These are phyloP conservation scores for Junonia oenone DNA, from an alignment of 2,888 invertebrate genomes.

Conservation along the genomic window DNA sequence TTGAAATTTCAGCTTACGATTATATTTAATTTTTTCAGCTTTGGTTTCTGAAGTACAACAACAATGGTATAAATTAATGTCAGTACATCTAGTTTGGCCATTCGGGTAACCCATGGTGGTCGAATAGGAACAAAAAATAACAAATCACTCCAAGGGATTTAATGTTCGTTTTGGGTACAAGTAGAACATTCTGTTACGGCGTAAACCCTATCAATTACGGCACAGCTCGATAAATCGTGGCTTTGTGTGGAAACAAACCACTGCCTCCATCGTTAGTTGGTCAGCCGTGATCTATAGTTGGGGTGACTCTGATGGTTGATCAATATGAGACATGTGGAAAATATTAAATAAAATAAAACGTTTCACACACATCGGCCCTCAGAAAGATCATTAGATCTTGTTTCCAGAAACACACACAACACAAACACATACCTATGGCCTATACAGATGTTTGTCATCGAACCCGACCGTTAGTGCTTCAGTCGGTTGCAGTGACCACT, in stretches of 20 bases:
- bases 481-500: too few relatives aligned
- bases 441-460: too few relatives aligned
- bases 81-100: neutral
- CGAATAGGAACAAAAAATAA: constrained; percentile 25
- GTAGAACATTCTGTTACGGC: constrained; percentile 38
- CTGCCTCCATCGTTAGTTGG: constrained; percentile 42
- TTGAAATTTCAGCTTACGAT: too few relatives aligned
- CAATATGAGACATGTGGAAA: neutral
- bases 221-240: constrained; percentile 41
- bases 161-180: constrained; percentile 33
- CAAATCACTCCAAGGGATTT: constrained; percentile 32
- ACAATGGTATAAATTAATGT: neutral
- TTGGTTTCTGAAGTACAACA: too few relatives aligned
- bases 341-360: too few relatives aligned
- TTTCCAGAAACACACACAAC: too few relatives aligned
- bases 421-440: too few relatives aligned
- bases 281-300: constrained; percentile 39
- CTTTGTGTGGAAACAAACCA: constrained; percentile 43
- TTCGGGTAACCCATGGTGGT: neutral
- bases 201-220: constrained; percentile 42
- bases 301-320: constrained; percentile 22
- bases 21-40: too few relatives aligned
- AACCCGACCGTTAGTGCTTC: too few relatives aligned
- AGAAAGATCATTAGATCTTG: too few relatives aligned
- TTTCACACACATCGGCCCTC: too few relatives aligned